These are phyloP conservation scores for Campoplex capitator DNA, from an alignment of 2,888 invertebrate species.

Conservation along the genomic window DNA sequence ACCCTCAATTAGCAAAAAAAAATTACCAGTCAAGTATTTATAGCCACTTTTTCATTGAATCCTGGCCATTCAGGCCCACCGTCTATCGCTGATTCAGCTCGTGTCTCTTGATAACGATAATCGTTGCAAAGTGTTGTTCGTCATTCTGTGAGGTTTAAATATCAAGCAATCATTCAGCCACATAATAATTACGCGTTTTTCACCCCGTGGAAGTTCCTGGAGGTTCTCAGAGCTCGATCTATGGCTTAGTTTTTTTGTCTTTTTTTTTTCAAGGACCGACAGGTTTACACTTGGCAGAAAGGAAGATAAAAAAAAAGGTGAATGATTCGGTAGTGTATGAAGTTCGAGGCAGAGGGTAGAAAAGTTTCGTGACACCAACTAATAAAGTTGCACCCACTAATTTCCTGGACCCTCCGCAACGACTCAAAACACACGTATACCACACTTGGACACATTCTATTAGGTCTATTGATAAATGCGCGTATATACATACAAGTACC, in stretches of 20 bases:
- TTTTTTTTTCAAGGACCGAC: slow-evolving; percentile 22
- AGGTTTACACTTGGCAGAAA: slow-evolving; percentile 8
- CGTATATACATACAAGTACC: background rate
- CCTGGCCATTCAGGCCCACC: background rate
- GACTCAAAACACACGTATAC: slow-evolving; percentile 12
- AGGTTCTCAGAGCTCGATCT: slow-evolving; percentile 18
- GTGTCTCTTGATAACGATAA: slow-evolving; percentile 11
- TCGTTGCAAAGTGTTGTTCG: background rate
- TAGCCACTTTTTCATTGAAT: too few species aligned
- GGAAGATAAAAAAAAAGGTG: slow-evolving; percentile 35
- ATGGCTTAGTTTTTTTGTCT: slow-evolving; percentile 1
- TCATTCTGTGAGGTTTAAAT: slow-evolving; percentile 8
- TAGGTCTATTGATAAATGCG: slow-evolving; percentile 26
- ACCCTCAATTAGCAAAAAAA: background rate
- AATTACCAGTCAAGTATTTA: too few species aligned
- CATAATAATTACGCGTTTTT: background rate
- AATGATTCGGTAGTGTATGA: slow-evolving; percentile 41
- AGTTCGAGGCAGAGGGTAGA: slow-evolving; percentile 46
- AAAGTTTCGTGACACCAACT: slow-evolving; percentile 77
- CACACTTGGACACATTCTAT: slow-evolving; percentile 34
- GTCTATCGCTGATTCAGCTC: background rate
- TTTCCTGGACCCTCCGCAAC: slow-evolving; percentile 75
- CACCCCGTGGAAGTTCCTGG: background rate
- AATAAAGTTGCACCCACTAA: slow-evolving; percentile 81
- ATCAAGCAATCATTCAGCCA: slow-evolving; percentile 17